Evolutionary conservation across 2,113 vertebrate species (phyloP), one percentile per base, ranked within the genome.

Genomic region (Perca schrenkii): DNA sequence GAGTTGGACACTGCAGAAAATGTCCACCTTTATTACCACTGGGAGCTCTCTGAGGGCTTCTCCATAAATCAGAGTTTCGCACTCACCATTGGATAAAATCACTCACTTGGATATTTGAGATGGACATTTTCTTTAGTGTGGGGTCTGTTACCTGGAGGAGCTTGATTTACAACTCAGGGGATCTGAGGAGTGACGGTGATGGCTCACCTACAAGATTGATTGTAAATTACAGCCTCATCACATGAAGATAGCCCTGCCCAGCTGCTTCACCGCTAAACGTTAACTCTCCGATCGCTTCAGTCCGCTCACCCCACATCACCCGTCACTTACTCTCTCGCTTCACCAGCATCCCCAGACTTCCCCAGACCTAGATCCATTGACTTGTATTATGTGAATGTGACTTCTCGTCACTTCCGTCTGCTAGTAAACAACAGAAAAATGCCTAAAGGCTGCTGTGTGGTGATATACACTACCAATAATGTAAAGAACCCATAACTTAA

Each of bases 91-190:
- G n/a, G 64, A n/a, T 81, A 21, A 65, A 81, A 74, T 61, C 60
- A 19, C 46, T 63, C 4, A 10, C 49, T 70, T 16, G 1, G 28
- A 71, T 67, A 46, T 81, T 50, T 40, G 25, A 77, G 58, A 47
- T 40, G 31, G 54, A 80, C 46, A 56, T 65, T 67, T 78, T 52
- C 17, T 68, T 34, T 34, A 53, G 40, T 52, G 62, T 46, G 11
- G 17, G 46, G 4, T 64, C 40, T 50, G 16, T 25, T 57, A 75
- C 36, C 53, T 34, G 63, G 43, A 13, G 56, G 65, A 54, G 56
- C n/a, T 65, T 76, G 31, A 86, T 76, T 84, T 86, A 79, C 50
- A 64, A 47, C 77, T 22, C 6, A 34, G 40, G 1, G 46, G 64
- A 31, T 74, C 4, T 52, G 52, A 52, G 76, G 62, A 62, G 40